Base-by-base conservation (phyloP, 2,113 vertebrate genomes). In the Sinocyclocheilus rhinocerous region DNA sequence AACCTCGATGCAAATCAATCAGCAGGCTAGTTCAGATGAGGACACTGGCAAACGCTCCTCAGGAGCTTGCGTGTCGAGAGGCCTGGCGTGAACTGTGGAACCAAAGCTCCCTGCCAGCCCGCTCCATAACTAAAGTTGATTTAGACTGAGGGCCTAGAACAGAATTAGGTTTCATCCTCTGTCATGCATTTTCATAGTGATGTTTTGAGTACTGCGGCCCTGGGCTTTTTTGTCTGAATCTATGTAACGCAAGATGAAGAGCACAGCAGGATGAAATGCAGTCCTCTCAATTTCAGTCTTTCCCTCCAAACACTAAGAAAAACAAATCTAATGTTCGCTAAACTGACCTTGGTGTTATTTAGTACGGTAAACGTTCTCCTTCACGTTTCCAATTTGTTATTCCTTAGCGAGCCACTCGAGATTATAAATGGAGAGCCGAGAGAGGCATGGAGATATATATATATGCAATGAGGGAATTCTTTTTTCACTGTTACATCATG, bases 11-110 rank as follows among this genome's bases (percentile, higher is more conserved):
- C 67, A 88, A 91, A 90, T 92, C 89, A 90, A 81, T 90, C 89
- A 88, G 86, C 86, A 81, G 83, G 79, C 81, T 61, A 10, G 93
- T 93, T 94, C 91, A 93, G 45, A 63, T 36, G 84, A 92, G 94
- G 93, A 93, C 89, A 15, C 85, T 92, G 93, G 92, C 90, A 84
- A 69, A 57, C 77, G 50, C 91, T 92, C 93, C 91, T 16, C 45
- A 87, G 81, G 83, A 84, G 81, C 50, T 87, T 65, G 88, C 61
- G 85, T 87, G 85, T 86, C 84, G 78, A 87, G 85, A 87, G 55
- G 79, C 86, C 86, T 78, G 84, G 67, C 78, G 69, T 85, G 83
- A 87, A 84, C 83, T 87, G 72, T 87, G 79, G 85, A 87, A 85
- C 63, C 83, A 82, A 26, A 84, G 76, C 72, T 67, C 42, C 29